These are phyloP conservation scores for Trisateles emortualis DNA, from an alignment of 2,888 invertebrate genomes.

Conservation along the genomic window DNA sequence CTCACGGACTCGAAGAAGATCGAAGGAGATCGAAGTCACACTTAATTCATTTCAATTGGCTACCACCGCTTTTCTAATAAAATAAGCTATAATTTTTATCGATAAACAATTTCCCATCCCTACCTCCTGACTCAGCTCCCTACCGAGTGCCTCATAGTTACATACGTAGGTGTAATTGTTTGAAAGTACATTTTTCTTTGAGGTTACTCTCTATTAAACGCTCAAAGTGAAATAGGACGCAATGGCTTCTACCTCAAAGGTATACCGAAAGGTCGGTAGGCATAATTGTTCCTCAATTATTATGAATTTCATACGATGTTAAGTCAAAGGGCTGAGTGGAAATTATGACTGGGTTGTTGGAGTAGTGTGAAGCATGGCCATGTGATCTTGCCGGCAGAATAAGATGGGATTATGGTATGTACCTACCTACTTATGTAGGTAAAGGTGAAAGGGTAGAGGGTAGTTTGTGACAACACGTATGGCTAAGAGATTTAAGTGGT, in stretches of 20 bases:
- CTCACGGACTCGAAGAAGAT: too few relatives aligned
- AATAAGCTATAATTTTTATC: conserved; percentile 29
- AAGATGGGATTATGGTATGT: conserved; percentile 2
- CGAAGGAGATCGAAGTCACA: too few relatives aligned
- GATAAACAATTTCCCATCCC: conserved; percentile 50
- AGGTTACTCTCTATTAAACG: conserved; percentile 86
- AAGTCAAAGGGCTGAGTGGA: conserved; percentile 69
- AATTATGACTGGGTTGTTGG: conserved; percentile 35
- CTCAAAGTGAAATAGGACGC: conserved; percentile 84
- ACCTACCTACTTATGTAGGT: not conserved
- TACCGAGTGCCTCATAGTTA: conserved; percentile 80
- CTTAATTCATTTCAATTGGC: too few relatives aligned
- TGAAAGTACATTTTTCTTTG: conserved; percentile 86
- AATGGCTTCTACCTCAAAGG: conserved; percentile 79
- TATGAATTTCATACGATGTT: conserved; percentile 71
- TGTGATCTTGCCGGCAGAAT: conserved; percentile 9
- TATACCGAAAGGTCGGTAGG: conserved; percentile 73
- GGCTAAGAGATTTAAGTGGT: too few relatives aligned
- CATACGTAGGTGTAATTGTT: conserved; percentile 85
- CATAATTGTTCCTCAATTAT: conserved; percentile 85
- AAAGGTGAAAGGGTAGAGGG: not conserved
- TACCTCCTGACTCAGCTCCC: conserved; percentile 78
- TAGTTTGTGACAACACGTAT: not conserved
- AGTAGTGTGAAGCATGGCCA: conserved; percentile 23
- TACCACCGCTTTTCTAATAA: too few relatives aligned